These are phyloP conservation scores for Drosophila pegasa DNA, from an alignment of 2,888 invertebrate species.

Conservation along the genomic window DNA sequence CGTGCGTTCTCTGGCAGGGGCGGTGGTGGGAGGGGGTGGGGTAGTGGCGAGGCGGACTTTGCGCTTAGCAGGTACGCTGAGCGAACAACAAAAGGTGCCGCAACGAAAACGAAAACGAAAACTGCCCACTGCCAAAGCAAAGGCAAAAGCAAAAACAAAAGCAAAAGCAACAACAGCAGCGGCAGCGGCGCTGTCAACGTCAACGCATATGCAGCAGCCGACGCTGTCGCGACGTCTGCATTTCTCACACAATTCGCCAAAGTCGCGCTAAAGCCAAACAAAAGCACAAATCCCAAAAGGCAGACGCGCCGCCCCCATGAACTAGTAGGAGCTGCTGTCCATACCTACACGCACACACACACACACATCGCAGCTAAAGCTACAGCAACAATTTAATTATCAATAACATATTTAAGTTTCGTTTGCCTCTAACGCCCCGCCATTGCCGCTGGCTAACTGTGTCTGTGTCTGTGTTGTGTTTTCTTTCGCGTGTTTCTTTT, in stretches of 20 bases:
- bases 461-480: constrained; percentile 5
- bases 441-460: constrained; percentile 5
- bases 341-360: constrained; percentile 3
- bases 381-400: constrained; percentile 64
- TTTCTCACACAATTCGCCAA: constrained; percentile 42
- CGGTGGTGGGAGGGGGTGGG: background rate
- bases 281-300: constrained; percentile 43
- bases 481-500: background rate
- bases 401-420: constrained; percentile 70
- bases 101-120: constrained; percentile 61
- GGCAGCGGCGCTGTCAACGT: background rate
- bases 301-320: constrained; percentile 32
- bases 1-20: constrained; percentile 17
- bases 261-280: constrained; percentile 33
- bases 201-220: constrained; percentile 32
- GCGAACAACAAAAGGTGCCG: constrained; percentile 7
- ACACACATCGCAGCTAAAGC: constrained; percentile 24
- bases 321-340: constrained; percentile 29
- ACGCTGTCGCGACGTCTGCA: constrained; percentile 49
- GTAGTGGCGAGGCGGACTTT: constrained; percentile 10
- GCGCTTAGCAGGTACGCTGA: constrained; percentile 20
- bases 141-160: constrained; percentile 16
- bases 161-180: background rate
- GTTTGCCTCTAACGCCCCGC: constrained; percentile 34
- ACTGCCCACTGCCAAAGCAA: constrained; percentile 29